Evolutionary conservation across 1,140 invertebrate genomes (phyloP), one percentile per base, ranked within the genome.

Genomic region (Zelostemma sp.): DNA sequence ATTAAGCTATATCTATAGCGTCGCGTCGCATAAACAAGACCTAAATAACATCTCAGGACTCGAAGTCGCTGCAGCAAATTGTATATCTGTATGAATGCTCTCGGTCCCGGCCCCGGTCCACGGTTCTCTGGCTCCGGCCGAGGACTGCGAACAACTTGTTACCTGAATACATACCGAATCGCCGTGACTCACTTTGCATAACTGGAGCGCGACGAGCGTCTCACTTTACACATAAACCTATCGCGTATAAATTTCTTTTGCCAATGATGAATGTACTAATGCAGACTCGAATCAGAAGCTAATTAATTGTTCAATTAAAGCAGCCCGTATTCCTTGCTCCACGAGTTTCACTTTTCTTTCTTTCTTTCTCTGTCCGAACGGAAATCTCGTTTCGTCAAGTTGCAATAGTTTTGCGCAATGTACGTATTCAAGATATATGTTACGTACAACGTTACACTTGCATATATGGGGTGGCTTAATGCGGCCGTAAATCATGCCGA

Each of bases 251-350:
- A 59, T 55, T 49, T 63, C 48, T 68, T 68, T 57, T 8, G 25
- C 0, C 14, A 33, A 62, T 63, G 60, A 63, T 69, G 57, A 56
- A 69, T 63, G 59, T 43, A 63, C 59, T 69, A 60, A 59, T 59
- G 58, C 55, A 16, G 15, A 19, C 18, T 48, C 49, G 38, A 55
- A 69, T 64, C 56, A 53, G 46, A 57, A 56, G 35, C 60, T 64
- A 64, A 69, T 69, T 61, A 64, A 69, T 69, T 64, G 56, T 64
- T 64, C 18, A 48, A 64, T 58, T 60, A 60, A 62, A 62, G 56
- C 43, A 41, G 38, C 53, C 54, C 19, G 38, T 19, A 21, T n/a
- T 33, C 47, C 53, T 65, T 25, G 21, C 21, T 25, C 21, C 8
- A 25, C 8, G 8, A 25, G 21, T 25, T 25, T 25, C 8, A 25